phyloP scores from a whole-genome alignment of 2,113 vertebrate genomes.

The Corythaeola cristata region DNA sequence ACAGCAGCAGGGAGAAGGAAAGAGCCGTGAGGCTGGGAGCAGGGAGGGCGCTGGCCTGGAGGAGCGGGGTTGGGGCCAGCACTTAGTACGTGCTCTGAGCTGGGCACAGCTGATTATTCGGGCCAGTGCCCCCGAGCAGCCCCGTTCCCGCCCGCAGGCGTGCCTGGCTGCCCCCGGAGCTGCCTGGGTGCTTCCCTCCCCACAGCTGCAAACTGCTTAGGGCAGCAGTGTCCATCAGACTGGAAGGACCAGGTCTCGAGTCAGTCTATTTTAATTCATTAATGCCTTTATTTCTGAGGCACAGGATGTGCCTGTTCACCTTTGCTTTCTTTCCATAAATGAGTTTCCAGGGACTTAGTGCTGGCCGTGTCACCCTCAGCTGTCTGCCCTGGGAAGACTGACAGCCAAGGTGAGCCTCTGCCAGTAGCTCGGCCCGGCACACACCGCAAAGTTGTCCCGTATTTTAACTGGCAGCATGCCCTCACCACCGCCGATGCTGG shows the following conservation, averaged over 20 bases:
- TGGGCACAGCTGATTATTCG: neutral
- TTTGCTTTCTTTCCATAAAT: neutral
- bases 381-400: neutral
- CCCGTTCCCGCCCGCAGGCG: rapidly evolving
- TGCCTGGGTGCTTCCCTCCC: neutral
- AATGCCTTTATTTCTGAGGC: neutral
- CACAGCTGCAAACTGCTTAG: neutral
- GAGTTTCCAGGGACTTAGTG: neutral
- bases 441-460: rapidly evolving
- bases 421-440: neutral
- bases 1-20: neutral
- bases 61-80: neutral
- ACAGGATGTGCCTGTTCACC: neutral
- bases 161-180: neutral
- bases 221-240: neutral
- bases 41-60: too few relatives aligned
- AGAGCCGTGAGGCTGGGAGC: rapidly evolving
- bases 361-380: neutral
- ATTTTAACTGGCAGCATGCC: neutral
- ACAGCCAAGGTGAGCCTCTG: neutral
- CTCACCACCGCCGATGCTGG: neutral
- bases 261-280: neutral
- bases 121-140: neutral
- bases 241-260: neutral
- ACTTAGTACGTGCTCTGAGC: rapidly evolving